Conservation (phyloP, 2,113 vertebrate species). For the Nanorana parkeri region DNA sequence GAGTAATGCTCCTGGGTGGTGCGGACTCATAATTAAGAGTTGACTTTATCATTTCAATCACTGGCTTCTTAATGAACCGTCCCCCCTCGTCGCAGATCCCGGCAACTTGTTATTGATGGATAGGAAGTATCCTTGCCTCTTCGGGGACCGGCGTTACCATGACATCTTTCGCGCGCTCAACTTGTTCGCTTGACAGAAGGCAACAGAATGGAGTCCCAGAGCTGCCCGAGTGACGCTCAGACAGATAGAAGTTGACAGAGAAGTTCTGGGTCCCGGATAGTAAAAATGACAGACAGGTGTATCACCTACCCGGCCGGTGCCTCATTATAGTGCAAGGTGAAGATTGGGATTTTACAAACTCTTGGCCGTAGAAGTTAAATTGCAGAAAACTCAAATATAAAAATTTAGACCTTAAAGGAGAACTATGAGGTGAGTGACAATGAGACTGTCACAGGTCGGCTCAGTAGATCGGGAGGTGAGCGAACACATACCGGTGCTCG, state of each 20-base stretch:
- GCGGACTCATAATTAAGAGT: slow-evolving; percentile 15
- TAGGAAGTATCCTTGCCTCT: too few relatives aligned
- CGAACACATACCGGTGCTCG: too few relatives aligned
- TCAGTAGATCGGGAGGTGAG: too few relatives aligned
- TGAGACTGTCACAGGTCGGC: too few relatives aligned
- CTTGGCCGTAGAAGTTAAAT: not conserved
- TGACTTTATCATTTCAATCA: slow-evolving; percentile 43
- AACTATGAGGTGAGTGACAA: too few relatives aligned
- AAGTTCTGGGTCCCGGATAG: not conserved
- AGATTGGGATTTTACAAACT: not conserved
- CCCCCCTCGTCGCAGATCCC: not conserved
- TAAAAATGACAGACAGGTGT: slow-evolving; percentile 21
- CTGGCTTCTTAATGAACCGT: slow-evolving; percentile 47
- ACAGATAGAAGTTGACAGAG: slow-evolving; percentile 2
- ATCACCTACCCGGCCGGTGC: not conserved
- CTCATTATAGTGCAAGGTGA: not conserved
- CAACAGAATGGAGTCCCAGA: not conserved
- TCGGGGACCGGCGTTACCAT: slow-evolving; percentile 8
- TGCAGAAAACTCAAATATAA: not conserved
- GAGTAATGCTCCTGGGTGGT: slow-evolving; percentile 29
- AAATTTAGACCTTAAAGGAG: too few relatives aligned
- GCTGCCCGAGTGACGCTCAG: not conserved
- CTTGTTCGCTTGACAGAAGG: not conserved
- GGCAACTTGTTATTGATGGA: slow-evolving; percentile 5
- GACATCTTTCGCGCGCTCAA: not conserved